phyloP scores from a whole-genome alignment of 1,140 invertebrate species.

The Drosophila mauritiana region DNA sequence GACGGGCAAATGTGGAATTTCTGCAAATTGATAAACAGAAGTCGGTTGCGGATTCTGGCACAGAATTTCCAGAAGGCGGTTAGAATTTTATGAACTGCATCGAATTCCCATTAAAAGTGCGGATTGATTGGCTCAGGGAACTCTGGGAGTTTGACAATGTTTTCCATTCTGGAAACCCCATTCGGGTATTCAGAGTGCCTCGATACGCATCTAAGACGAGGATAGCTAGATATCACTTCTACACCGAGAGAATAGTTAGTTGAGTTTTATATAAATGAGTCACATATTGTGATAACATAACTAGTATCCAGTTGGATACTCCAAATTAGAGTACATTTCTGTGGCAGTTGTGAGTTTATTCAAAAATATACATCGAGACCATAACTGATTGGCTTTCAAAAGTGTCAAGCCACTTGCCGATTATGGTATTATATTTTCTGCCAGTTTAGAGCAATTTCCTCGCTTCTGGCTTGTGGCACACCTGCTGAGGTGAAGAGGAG shows the following conservation, averaged over 20 bases:
- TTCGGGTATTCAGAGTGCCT: conserved; percentile 23
- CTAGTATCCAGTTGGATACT: no score
- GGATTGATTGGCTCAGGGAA: conserved; percentile 30
- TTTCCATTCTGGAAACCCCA: conserved; percentile 27
- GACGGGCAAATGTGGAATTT: conserved; percentile 8
- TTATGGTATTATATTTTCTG: neutral
- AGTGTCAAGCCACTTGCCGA: neutral
- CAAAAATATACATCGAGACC: no score
- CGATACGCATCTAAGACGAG: neutral
- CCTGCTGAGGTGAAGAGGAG: conserved; percentile 15
- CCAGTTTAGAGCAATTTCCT: conserved; percentile 14
- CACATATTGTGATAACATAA: neutral
- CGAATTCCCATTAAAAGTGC: conserved; percentile 33
- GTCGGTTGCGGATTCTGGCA: conserved; percentile 6
- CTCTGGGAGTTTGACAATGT: conserved; percentile 21
- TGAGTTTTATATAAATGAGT: neutral
- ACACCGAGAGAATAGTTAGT: neutral
- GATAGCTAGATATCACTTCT: neutral
- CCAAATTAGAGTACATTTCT: no score
- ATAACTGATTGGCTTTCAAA: neutral
- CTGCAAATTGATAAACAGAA: conserved; percentile 28
- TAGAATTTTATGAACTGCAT: conserved; percentile 34
- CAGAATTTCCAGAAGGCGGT: conserved; percentile 4
- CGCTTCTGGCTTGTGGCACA: conserved; percentile 28
- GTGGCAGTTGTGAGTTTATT: no score